These are phyloP conservation scores for Galaxias olidus DNA, from an alignment of 2,797 vertebrate species.

Conservation along the genomic window DNA sequence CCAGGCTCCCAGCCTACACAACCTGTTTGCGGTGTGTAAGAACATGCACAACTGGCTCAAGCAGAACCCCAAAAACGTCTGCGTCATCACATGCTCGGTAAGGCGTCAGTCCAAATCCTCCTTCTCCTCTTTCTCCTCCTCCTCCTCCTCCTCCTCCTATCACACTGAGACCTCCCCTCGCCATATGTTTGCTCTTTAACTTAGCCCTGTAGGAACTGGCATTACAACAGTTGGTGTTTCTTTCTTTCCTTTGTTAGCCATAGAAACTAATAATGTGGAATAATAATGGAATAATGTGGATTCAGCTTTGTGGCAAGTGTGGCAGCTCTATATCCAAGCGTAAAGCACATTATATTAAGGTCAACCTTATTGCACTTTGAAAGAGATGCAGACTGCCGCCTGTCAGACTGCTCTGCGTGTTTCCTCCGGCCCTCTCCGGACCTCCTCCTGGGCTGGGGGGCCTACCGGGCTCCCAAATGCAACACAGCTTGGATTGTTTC, in stretches of 20 bases:
- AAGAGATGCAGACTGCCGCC: not conserved
- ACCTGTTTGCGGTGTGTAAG: slow-evolving; percentile 97
- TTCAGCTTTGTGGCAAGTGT: too few species aligned
- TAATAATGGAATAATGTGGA: too few species aligned
- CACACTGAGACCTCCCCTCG: not conserved
- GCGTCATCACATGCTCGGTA: slow-evolving; percentile 99
- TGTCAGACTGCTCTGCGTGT: not conserved
- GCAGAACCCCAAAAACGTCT: slow-evolving; percentile 98
- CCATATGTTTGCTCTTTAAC: not conserved
- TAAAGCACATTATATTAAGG: too few species aligned
- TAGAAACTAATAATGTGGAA: too few species aligned
- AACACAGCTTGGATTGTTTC: slow-evolving; percentile 14
- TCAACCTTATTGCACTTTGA: too few species aligned
- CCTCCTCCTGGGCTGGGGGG: not conserved
- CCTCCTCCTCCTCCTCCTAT: not conserved
- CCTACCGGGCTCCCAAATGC: slow-evolving; percentile 9
- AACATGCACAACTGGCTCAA: slow-evolving; percentile 99
- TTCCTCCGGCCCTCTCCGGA: not conserved
- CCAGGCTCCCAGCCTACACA: slow-evolving; percentile 96
- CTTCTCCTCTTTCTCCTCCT: not conserved
- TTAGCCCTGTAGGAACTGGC: too few species aligned
- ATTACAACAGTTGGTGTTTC: not conserved
- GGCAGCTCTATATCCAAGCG: too few species aligned
- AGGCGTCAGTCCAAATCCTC: slow-evolving; percentile 51
- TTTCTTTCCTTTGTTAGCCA: not conserved